Evolutionary conservation across 2,888 invertebrate species (phyloP).

Genomic region (Hydroisotoma schaefferi): DNA sequence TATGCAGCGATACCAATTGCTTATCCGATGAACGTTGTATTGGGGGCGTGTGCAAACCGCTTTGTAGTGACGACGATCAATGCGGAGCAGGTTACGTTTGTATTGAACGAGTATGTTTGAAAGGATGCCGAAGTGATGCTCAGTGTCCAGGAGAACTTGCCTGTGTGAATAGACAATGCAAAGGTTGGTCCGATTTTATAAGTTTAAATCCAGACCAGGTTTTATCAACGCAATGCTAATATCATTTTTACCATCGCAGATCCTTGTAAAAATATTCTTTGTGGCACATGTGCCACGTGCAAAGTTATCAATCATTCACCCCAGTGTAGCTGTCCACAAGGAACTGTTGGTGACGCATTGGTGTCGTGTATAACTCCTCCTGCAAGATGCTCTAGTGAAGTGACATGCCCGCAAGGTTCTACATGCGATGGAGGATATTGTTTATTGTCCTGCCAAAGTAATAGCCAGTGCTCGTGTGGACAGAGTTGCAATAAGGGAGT

Average conservation of each 20-base stretch:
- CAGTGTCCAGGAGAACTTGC: conserved; percentile 71
- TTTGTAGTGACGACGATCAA: conserved; percentile 80
- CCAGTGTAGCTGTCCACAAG: conserved; percentile 72
- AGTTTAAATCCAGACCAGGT: no score
- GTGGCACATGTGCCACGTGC: conserved; percentile 80
- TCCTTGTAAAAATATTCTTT: conserved; percentile 72
- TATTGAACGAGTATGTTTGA: conserved; percentile 77
- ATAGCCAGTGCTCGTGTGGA: conserved; percentile 74
- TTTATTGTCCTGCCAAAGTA: conserved; percentile 63
- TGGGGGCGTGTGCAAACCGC: conserved; percentile 73
- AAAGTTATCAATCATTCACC: conserved; percentile 72
- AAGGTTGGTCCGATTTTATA: conserved; percentile 56
- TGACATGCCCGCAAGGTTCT: conserved; percentile 57
- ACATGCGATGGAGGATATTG: conserved; percentile 68
- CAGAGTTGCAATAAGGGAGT: conserved; percentile 70
- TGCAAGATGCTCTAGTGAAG: conserved; percentile 58
- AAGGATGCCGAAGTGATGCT: conserved; percentile 80
- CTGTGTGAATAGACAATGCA: conserved; percentile 77
- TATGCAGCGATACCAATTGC: conserved; percentile 70
- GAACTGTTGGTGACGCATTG: conserved; percentile 77
- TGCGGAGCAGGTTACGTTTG: conserved; percentile 80
- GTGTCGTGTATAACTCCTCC: conserved; percentile 71
- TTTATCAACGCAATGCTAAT: background rate
- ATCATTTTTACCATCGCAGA: conserved; percentile 54
- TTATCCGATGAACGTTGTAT: conserved; percentile 81